phyloP scores from a whole-genome alignment of 2,113 vertebrate species.

The Bombycilla garrulus region DNA sequence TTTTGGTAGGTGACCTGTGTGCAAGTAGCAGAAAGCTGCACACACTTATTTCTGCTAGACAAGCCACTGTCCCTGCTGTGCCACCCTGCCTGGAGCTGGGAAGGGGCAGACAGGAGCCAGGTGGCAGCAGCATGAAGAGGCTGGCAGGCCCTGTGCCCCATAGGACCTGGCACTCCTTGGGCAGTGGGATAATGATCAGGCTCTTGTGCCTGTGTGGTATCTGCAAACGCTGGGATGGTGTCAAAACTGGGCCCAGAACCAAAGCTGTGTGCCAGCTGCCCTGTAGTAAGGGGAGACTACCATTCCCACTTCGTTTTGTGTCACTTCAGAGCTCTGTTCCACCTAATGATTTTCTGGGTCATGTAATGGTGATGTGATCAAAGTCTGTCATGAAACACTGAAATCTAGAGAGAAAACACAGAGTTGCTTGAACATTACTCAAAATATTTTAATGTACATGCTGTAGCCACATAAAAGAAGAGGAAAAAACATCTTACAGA shows the following conservation, averaged over 20 bases:
- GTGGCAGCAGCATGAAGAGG: background rate
- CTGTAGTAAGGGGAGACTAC: rapidly evolving
- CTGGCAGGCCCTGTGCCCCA: rapidly evolving
- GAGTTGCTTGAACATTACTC: background rate
- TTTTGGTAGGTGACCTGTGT: background rate
- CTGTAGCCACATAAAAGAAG: background rate
- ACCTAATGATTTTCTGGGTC: background rate
- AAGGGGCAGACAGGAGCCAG: background rate
- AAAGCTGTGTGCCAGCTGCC: background rate
- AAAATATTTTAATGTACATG: constrained; percentile 37
- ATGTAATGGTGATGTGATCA: background rate
- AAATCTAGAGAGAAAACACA: background rate
- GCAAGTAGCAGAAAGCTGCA: background rate
- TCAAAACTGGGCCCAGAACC: background rate
- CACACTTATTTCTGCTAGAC: background rate
- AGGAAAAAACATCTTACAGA: background rate
- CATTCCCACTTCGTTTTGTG: background rate
- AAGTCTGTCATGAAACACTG: background rate
- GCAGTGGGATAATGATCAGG: rapidly evolving
- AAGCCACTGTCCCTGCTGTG: background rate
- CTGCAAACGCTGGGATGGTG: rapidly evolving
- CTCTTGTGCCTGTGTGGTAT: rapidly evolving
- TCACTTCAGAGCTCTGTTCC: background rate
- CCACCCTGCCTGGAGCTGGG: background rate
- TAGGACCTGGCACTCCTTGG: rapidly evolving